Evolutionary conservation across 2,888 invertebrate species (phyloP).

Genomic region (Synanthedon formicaeformis): DNA sequence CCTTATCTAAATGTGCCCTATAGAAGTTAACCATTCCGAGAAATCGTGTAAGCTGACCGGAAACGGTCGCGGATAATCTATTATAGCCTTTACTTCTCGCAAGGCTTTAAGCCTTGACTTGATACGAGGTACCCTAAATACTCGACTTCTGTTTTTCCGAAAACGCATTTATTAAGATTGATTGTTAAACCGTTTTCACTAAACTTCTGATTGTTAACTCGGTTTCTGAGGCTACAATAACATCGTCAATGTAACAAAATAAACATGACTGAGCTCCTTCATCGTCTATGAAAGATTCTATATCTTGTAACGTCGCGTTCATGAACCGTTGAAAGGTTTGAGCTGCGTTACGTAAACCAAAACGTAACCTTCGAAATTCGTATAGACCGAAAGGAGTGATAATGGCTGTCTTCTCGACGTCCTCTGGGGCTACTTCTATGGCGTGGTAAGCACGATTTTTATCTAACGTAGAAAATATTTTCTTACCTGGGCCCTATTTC

Average conservation of each 20-base stretch:
- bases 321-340: slow-evolving; percentile 12
- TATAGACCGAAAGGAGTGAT: slow-evolving; percentile 4
- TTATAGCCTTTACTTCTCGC: slow-evolving; percentile 8
- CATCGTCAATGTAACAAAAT: slow-evolving; percentile 23
- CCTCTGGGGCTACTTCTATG: neutral
- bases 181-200: slow-evolving; percentile 5
- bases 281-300: slow-evolving; percentile 1
- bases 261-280: slow-evolving; percentile 5
- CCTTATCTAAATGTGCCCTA: no score
- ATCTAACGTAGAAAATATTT: neutral
- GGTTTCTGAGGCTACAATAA: slow-evolving; percentile 15
- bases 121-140: slow-evolving; percentile 12
- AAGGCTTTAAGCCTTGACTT: slow-evolving; percentile 6
- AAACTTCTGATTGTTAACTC: neutral
- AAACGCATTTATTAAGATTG: slow-evolving; percentile 7
- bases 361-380: slow-evolving; percentile 2
- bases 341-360: slow-evolving; percentile 4
- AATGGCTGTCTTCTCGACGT: slow-evolving; percentile 3
- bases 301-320: slow-evolving; percentile 6
- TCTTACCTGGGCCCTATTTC: no score
- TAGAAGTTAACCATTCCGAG: slow-evolving; percentile 30
- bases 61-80: slow-evolving; percentile 6
- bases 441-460: neutral
- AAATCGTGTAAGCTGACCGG: slow-evolving; percentile 9
- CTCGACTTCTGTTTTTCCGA: slow-evolving; percentile 6